phyloP scores from a whole-genome alignment of 2,797 vertebrate species.

The Schizothorax lantsangensis region DNA sequence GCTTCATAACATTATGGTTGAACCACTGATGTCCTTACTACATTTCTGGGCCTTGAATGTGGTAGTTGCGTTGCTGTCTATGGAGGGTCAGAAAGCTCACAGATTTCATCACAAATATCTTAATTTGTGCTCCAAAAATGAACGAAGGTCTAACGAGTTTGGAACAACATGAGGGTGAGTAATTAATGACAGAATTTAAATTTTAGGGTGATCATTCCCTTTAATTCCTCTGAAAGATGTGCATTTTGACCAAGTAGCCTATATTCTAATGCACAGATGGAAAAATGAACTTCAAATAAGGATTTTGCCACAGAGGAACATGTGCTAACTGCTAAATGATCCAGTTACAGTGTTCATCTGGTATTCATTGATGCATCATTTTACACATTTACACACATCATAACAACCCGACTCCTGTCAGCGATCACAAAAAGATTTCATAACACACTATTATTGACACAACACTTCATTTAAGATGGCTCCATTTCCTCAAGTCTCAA shows the following conservation, averaged over 20 bases:
- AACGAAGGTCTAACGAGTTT: background rate
- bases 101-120: no score
- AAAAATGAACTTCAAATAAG: background rate
- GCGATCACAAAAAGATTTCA: background rate
- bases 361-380: conserved; percentile 12
- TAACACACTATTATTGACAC: conserved; percentile 25
- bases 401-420: conserved; percentile 16
- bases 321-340: background rate
- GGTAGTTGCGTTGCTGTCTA: background rate
- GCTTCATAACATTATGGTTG: no score
- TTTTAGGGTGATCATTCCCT: no score
- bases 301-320: background rate
- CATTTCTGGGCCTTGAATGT: background rate
- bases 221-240: background rate
- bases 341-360: conserved; percentile 4
- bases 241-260: background rate
- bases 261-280: background rate
- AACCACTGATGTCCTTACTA: no score
- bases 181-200: no score
- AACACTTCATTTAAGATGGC: conserved; percentile 20
- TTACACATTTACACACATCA: background rate
- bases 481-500: conserved; percentile 20
- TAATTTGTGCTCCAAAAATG: background rate
- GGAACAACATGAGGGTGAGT: no score
- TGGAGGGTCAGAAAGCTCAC: no score